These are phyloP conservation scores for Lycopodina hypogea DNA, from an alignment of 37 sponge, comb jelly and placozoan genomes.

Conservation along the genomic window DNA sequence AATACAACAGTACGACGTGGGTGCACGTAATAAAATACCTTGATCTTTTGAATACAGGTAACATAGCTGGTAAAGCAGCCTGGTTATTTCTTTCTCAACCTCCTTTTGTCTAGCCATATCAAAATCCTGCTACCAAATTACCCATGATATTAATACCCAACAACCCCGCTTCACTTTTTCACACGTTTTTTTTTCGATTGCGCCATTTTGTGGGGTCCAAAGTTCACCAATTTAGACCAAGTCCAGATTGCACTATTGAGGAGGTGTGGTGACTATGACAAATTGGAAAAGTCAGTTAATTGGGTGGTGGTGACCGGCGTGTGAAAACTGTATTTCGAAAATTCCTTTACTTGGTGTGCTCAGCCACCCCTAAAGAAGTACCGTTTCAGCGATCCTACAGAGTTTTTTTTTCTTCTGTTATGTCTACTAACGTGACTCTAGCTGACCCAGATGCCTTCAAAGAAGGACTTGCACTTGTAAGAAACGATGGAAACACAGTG, in stretches of 20 bases:
- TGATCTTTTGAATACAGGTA: constrained; percentile 16
- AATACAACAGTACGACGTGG: too few relatives aligned
- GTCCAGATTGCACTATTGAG: too few relatives aligned
- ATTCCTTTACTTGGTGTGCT: too few relatives aligned
- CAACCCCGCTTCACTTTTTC: too few relatives aligned
- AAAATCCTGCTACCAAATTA: not conserved
- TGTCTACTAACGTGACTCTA: constrained; percentile 71
- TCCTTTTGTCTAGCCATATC: not conserved
- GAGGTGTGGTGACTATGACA: too few relatives aligned
- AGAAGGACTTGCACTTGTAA: constrained; percentile 59
- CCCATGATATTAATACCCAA: too few relatives aligned
- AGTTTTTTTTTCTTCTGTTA: too few relatives aligned
- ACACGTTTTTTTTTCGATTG: not conserved
- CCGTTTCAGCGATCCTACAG: too few relatives aligned
- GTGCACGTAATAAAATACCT: constrained; percentile 7
- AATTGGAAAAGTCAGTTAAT: too few relatives aligned
- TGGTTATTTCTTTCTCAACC: constrained; percentile 16
- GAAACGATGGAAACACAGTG: constrained; percentile 53
- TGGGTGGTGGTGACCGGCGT: too few relatives aligned
- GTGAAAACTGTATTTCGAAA: too few relatives aligned
- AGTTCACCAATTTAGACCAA: not conserved
- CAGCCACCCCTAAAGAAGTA: too few relatives aligned
- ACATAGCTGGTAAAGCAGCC: constrained; percentile 51
- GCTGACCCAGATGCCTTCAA: constrained; percentile 43
- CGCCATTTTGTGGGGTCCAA: not conserved